Conservation (phyloP, 2,797 vertebrate species). For the Xyrichtys novacula region DNA sequence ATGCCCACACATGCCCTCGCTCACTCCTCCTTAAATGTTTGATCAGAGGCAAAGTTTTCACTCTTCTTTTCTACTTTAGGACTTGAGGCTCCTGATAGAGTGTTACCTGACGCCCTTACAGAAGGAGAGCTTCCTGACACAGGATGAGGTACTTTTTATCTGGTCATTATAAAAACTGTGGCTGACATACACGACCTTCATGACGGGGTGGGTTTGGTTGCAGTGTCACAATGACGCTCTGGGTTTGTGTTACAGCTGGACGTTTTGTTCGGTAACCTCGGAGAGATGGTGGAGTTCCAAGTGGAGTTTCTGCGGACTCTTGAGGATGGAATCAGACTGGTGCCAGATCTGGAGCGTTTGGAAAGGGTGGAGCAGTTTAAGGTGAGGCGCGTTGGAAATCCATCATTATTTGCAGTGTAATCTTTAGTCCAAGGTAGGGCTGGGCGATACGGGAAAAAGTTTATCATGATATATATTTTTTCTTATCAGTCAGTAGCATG, state of each 20-base stretch:
- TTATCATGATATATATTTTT: too few species aligned
- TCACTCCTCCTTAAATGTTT: conserved; percentile 11
- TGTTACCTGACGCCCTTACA: conserved; percentile 94
- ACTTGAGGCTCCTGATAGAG: conserved; percentile 94
- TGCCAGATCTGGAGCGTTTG: conserved; percentile 92
- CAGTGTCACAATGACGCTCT: not conserved
- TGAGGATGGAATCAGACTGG: conserved; percentile 94
- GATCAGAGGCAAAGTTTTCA: conserved; percentile 1
- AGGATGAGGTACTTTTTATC: conserved; percentile 90
- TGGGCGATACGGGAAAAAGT: too few species aligned
- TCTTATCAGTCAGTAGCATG: too few species aligned
- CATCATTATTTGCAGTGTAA: too few species aligned
- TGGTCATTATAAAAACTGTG: not conserved
- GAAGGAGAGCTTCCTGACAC: conserved; percentile 93
- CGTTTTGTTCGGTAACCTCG: conserved; percentile 95
- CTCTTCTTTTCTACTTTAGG: conserved; percentile 79
- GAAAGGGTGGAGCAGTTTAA: conserved; percentile 97
- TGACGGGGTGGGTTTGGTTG: not conserved
- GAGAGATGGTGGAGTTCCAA: conserved; percentile 98
- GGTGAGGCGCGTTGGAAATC: conserved; percentile 83
- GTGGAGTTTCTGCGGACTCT: conserved; percentile 95
- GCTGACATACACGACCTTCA: not conserved
- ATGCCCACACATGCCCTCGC: not conserved
- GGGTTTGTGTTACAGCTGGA: conserved; percentile 86
- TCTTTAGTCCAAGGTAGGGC: too few species aligned